phyloP scores from a whole-genome alignment of 2,797 vertebrate species.

The Microctenopoma lineatum region DNA sequence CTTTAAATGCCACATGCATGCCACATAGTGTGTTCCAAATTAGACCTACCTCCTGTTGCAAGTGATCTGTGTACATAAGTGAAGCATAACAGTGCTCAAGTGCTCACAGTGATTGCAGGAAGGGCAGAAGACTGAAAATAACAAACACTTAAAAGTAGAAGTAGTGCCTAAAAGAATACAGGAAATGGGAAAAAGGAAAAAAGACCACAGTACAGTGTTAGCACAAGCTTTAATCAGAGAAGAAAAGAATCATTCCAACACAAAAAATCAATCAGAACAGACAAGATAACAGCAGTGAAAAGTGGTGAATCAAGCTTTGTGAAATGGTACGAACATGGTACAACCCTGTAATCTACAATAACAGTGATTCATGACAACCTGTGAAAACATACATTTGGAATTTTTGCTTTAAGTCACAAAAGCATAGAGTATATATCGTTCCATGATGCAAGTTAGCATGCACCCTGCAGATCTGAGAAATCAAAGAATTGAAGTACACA shows the following conservation, averaged over 20 bases:
- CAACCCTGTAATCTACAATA: slow-evolving; percentile 37
- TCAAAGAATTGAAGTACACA: slow-evolving; percentile 49
- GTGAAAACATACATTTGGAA: slow-evolving; percentile 40
- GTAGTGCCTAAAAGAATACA: slow-evolving; percentile 36
- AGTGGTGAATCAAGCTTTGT: slow-evolving; percentile 47
- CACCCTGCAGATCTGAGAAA: slow-evolving; percentile 57
- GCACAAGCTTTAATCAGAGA: slow-evolving; percentile 75
- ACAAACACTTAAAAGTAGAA: slow-evolving; percentile 23
- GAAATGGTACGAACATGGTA: slow-evolving; percentile 44
- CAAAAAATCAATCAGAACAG: slow-evolving; percentile 40
- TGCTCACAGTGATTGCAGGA: slow-evolving; percentile 21
- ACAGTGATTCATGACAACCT: slow-evolving; percentile 37
- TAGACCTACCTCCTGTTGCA: slow-evolving; percentile 22
- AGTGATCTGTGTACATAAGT: slow-evolving; percentile 16
- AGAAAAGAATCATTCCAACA: slow-evolving; percentile 53
- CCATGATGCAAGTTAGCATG: slow-evolving; percentile 52
- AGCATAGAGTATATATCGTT: slow-evolving; percentile 34
- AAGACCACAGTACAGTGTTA: slow-evolving; percentile 61
- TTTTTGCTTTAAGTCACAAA: slow-evolving; percentile 49
- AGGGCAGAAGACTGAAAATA: slow-evolving; percentile 44
- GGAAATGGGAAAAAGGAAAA: slow-evolving; percentile 66
- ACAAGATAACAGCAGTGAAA: slow-evolving; percentile 41
- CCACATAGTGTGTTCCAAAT: slow-evolving; percentile 32
- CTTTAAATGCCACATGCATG: slow-evolving; percentile 49
- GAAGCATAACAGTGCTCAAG: slow-evolving; percentile 7